These are phyloP conservation scores for Orchestia grillus DNA, from an alignment of 1,140 invertebrate genomes.

Conservation along the genomic window DNA sequence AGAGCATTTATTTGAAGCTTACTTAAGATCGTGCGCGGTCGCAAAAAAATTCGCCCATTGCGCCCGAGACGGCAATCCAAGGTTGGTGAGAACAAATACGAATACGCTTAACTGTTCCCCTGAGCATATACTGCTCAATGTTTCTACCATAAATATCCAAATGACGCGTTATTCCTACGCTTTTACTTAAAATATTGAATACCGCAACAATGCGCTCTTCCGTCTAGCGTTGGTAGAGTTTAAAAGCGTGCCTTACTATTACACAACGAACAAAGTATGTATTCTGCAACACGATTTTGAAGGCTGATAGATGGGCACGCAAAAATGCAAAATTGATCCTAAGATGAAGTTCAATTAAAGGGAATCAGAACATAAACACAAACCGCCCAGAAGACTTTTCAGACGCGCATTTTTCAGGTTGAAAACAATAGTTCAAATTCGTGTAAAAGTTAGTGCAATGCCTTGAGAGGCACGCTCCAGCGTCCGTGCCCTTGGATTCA, in stretches of 20 bases:
- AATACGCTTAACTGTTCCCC: neutral
- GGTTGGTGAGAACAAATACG: neutral
- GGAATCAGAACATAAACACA: neutral
- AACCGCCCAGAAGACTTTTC: neutral
- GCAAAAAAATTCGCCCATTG: neutral
- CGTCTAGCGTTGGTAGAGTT: neutral
- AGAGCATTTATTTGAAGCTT: conserved; percentile 28
- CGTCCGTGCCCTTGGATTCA: too few species aligned
- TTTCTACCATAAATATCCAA: neutral
- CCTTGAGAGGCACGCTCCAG: too few species aligned
- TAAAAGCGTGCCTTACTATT: neutral
- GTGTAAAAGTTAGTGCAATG: too few species aligned
- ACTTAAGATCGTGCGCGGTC: neutral
- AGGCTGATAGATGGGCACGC: neutral
- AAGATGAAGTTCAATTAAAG: neutral
- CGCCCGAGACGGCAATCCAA: neutral
- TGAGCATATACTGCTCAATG: too few species aligned
- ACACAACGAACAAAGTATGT: too few species aligned
- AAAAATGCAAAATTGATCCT: neutral
- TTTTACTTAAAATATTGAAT: neutral
- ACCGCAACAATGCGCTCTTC: neutral
- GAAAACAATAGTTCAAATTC: too few species aligned
- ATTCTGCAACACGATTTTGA: neutral
- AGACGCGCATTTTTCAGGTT: too few species aligned
- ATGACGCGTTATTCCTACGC: neutral